These are phyloP conservation scores for Poecile montanus DNA, from an alignment of 2,797 vertebrate genomes.

Conservation along the genomic window DNA sequence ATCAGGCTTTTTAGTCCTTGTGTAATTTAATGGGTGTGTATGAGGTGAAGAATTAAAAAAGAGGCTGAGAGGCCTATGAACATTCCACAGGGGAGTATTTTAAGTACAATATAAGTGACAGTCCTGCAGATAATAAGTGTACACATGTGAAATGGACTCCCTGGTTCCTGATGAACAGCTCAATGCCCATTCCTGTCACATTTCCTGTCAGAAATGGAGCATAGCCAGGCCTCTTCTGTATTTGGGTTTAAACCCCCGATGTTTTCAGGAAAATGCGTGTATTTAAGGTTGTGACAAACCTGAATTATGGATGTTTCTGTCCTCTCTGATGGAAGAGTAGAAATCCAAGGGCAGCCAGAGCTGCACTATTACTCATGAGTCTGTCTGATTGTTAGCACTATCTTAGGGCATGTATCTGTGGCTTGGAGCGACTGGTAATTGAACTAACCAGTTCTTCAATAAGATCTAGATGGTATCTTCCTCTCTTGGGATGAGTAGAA, in stretches of 20 bases:
- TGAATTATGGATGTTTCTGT: neutral
- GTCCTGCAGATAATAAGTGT: slow-evolving; percentile 19
- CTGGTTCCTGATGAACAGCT: neutral
- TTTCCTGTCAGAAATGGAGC: neutral
- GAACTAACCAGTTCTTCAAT: slow-evolving; percentile 8
- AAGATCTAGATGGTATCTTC: slow-evolving; percentile 15
- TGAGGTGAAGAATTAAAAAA: neutral
- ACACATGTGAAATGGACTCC: neutral
- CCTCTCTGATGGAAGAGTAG: neutral
- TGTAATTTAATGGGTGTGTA: slow-evolving; percentile 36
- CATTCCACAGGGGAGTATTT: slow-evolving; percentile 27
- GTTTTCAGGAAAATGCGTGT: neutral
- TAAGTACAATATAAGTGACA: slow-evolving; percentile 7
- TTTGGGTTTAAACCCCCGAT: neutral
- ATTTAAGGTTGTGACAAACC: neutral
- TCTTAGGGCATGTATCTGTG: neutral
- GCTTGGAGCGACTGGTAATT: slow-evolving; percentile 6
- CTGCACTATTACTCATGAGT: neutral
- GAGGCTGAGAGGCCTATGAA: neutral
- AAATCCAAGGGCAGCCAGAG: neutral
- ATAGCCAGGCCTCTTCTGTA: neutral
- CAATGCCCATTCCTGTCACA: neutral
- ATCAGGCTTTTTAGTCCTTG: neutral
- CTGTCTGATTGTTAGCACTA: neutral
- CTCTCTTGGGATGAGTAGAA: neutral